Evolutionary conservation across 2,113 vertebrate species (phyloP).

Genomic region (Bufo gargarizans): DNA sequence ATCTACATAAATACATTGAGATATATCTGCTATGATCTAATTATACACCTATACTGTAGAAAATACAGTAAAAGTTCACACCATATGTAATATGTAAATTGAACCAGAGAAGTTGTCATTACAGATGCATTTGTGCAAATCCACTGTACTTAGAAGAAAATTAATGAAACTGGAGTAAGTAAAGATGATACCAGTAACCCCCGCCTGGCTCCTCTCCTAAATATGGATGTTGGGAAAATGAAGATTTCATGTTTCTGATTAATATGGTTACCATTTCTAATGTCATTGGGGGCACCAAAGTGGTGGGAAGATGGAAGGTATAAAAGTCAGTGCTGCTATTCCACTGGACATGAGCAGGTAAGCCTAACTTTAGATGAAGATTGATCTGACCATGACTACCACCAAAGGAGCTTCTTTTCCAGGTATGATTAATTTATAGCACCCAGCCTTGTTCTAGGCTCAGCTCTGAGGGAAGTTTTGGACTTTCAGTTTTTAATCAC

Average conservation of each 20-base stretch:
- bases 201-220: not conserved
- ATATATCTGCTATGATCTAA: not conserved
- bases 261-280: conserved; percentile 5
- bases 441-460: too few relatives aligned
- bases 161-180: conserved; percentile 35
- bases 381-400: conserved; percentile 2
- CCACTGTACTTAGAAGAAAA: not conserved
- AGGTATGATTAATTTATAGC: conserved; percentile 13
- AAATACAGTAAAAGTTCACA: not conserved
- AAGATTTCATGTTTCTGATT: conserved; percentile 49
- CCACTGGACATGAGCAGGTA: not conserved
- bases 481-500: too few relatives aligned
- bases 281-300: not conserved
- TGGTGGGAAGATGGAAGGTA: conserved; percentile 11
- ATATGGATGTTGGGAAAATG: conserved; percentile 42
- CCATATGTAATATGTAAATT: not conserved
- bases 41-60: not conserved
- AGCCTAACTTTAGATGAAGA: not conserved
- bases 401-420: conserved; percentile 13
- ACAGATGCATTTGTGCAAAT: conserved; percentile 2
- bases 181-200: not conserved
- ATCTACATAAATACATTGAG: not conserved
- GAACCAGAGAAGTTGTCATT: not conserved
- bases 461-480: too few relatives aligned
- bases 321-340: not conserved